Evolutionary conservation across 2,888 invertebrate species (phyloP).

Genomic region (Sphaerophoria taeniata): DNA sequence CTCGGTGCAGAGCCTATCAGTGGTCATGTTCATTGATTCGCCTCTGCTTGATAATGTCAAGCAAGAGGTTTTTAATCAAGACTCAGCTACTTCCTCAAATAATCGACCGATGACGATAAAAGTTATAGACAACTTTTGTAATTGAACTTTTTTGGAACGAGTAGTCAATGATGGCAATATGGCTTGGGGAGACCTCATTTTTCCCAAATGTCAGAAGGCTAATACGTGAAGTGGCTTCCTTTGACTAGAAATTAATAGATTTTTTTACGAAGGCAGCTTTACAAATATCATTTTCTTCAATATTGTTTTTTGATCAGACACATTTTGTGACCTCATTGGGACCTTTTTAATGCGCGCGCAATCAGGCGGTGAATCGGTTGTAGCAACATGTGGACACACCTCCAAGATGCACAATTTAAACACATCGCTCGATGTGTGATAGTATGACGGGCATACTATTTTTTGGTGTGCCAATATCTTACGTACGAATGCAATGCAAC

Average conservation of each 20-base stretch:
- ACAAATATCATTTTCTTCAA: conserved; percentile 36
- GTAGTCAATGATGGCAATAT: conserved; percentile 39
- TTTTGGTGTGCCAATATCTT: conserved; percentile 36
- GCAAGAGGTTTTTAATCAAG: conserved; percentile 54
- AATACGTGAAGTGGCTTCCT: conserved; percentile 81
- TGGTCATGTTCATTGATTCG: conserved; percentile 70
- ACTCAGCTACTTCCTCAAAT: conserved; percentile 14
- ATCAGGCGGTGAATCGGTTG: conserved; percentile 49
- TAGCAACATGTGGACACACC: conserved; percentile 67
- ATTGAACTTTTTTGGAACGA: conserved; percentile 63
- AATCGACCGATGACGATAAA: not conserved
- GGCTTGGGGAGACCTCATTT: conserved; percentile 68
- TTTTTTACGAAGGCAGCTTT: conserved; percentile 60
- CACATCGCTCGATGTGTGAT: conserved; percentile 8
- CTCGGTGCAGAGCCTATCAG: conserved; percentile 45
- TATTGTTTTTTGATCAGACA: conserved; percentile 29
- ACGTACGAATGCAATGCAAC: conserved; percentile 12
- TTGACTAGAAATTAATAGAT: conserved; percentile 57
- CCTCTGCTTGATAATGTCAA: conserved; percentile 21
- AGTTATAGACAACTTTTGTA: conserved; percentile 30
- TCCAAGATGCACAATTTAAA: conserved; percentile 26
- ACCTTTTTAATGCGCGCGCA: conserved; percentile 70
- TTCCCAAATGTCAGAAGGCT: conserved; percentile 81
- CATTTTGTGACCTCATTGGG: conserved; percentile 69
- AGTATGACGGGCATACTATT: conserved; percentile 6